Conservation (phyloP, 2,113 vertebrate genomes). For the Halcyon senegalensis region DNA sequence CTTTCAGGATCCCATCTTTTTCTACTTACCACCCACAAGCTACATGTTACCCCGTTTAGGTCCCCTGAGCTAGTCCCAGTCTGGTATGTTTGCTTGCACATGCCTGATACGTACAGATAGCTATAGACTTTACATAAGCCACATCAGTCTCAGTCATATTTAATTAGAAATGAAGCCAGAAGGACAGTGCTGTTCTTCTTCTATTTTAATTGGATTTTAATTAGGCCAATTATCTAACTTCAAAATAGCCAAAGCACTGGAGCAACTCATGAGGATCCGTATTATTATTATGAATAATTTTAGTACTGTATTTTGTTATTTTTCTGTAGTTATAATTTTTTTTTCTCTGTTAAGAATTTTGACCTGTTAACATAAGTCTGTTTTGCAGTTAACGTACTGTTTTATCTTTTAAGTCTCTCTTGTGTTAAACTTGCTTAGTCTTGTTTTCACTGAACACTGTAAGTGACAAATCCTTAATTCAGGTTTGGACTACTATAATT, state of each 20-base stretch:
- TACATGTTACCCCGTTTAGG: not conserved
- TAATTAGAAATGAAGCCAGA: not conserved
- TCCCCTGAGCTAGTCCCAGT: not conserved
- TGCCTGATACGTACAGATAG: not conserved
- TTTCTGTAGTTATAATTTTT: not conserved
- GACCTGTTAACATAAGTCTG: not conserved
- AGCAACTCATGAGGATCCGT: not conserved
- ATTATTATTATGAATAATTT: not conserved
- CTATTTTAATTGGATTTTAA: constrained; percentile 4
- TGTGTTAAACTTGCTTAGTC: not conserved
- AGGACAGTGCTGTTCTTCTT: not conserved
- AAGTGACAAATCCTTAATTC: not conserved
- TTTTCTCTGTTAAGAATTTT: not conserved
- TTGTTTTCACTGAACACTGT: not conserved
- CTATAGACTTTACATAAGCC: not conserved
- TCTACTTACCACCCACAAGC: not conserved
- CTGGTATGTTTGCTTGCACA: not conserved
- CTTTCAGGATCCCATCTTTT: not conserved
- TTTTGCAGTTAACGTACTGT: not conserved
- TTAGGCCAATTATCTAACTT: not conserved
- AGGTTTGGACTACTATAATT: not conserved
- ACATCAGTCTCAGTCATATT: not conserved
- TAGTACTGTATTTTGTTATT: not conserved
- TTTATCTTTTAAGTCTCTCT: not conserved
- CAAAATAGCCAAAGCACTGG: not conserved